phyloP scores from a whole-genome alignment of 1,140 invertebrate species.

The Trichoplusia ni region DNA sequence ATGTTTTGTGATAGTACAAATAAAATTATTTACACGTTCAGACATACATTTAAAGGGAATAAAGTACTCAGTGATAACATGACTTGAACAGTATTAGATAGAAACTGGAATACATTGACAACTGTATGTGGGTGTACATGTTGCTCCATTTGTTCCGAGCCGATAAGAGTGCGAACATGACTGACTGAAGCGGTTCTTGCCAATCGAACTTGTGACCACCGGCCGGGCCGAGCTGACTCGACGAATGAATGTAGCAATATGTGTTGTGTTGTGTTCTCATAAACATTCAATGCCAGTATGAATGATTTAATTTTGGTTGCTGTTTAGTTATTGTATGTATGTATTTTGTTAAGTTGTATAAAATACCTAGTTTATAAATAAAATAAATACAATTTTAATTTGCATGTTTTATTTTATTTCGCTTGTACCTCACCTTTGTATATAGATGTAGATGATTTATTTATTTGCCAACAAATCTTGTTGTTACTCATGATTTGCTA shows the following conservation, averaged over 20 bases:
- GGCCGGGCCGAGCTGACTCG: background rate
- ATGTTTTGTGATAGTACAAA: constrained; percentile 78
- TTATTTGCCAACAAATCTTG: too few species aligned
- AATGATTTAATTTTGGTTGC: constrained; percentile 73
- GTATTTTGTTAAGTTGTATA: constrained; percentile 81
- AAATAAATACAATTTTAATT: constrained; percentile 71
- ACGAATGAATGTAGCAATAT: constrained; percentile 34
- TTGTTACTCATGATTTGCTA: too few species aligned
- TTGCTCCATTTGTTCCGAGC: constrained; percentile 33
- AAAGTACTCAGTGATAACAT: constrained; percentile 37
- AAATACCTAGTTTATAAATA: constrained; percentile 80
- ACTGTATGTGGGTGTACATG: background rate
- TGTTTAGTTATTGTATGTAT: constrained; percentile 77
- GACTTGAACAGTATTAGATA: constrained; percentile 52
- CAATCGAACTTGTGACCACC: constrained; percentile 2
- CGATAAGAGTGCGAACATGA: background rate
- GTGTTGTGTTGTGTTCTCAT: constrained; percentile 19
- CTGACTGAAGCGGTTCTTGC: constrained; percentile 38
- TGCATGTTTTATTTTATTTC: constrained; percentile 72
- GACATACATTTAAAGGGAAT: constrained; percentile 35
- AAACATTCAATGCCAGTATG: constrained; percentile 53
- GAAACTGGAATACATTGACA: constrained; percentile 35
- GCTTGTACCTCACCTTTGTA: constrained; percentile 58
- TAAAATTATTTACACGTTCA: constrained; percentile 58
- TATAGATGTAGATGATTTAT: constrained; percentile 56